Base-by-base conservation (phyloP, 2,888 invertebrate genomes). In the Callosobruchus maculatus region DNA sequence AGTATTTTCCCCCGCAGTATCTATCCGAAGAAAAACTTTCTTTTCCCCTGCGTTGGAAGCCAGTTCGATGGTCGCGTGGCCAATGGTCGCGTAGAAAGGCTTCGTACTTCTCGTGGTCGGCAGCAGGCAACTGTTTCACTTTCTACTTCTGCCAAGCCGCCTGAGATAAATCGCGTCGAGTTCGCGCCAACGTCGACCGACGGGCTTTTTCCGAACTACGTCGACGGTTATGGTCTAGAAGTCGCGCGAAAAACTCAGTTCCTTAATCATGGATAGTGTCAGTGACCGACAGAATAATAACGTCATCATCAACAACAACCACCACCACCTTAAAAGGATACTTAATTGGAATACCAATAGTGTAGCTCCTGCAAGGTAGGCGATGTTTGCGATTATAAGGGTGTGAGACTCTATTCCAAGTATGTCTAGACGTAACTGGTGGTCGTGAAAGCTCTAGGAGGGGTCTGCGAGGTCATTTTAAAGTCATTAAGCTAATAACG, bases 41-140 rank as follows among this genome's bases (percentile, higher is more conserved):
- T 77, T 78, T 76, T 75, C 74, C 72, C 71, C 71, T 67, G 73
- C 13, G 1, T 13, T 7, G 1, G 49, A 7, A 49, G 49, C 7
- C 49, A 49, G 49, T 49, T 26, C 26, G 26, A 26, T 7, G 49
- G 9, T 49, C 18, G 49, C 18, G 18, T 73, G 74, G 73, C 80
- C 80, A 80, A 80, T 80, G 77, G 74, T 71, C 77, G 74, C 74
- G 72, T 80, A 80, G 80, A 80, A 80, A 80, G 80, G 80, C 75
- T 73, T 74, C 76, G 79, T 75, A 68, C 72, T 72, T 72, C 73
- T 26, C 7, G 9, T 49, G 5, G 49, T 13, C 49, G 49, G 4
- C 49, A 18, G 13, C 49, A 49, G 49, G 49, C 49, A 49, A 13
- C 18, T 67, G 74, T 76, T 78, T 80, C 79, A 80, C 80, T 80